Base-by-base conservation (phyloP, 1,140 invertebrate genomes). In the Drosophila micromelanica region DNA sequence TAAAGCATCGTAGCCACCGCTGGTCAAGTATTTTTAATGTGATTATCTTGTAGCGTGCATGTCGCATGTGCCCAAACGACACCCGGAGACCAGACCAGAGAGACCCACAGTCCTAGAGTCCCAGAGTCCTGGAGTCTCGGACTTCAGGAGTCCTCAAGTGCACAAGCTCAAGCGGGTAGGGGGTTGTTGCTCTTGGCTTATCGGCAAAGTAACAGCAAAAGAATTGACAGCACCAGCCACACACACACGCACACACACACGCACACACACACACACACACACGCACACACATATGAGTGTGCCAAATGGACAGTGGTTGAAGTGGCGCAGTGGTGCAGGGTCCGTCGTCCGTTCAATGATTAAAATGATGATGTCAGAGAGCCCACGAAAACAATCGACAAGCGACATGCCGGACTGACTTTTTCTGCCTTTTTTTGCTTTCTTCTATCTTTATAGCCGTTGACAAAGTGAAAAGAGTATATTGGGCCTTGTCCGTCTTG, bases 41-140 rank as follows among this genome's bases (percentile, higher is more conserved):
- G 85, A 90, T 89, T 89, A 89, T 89, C 85, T 90, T 89, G 85
- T 89, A 80, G 73, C 84, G 65, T 87, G 82, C 82, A 78, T 87
- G 82, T 87, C 78, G 63, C 78, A 78, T 86, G 81, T 69, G 70
- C 45, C 48, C 56, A 43, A 55, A 42, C n/a, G 20, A 51, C 54
- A 51, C 17, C 37, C 15, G 38, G 54, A 60, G 12, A 32, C 42
- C 15, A 40, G 35, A n/a, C 12, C 20, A n/a, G n/a, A 30, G 2
- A 7, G 27, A 32, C n/a, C 27, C 1, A 46, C 9, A 46, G 43
- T 17, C 43, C 43, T 17, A 11, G 11, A 20, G 43, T 45, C 15
- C 43, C 2, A 0, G n/a, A n/a, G n/a, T n/a, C n/a, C n/a, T n/a
- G n/a, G 8, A 20, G 15, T 45, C 23, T 23, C 0, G 23, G 12